These are phyloP conservation scores for Tapirus indicus DNA, from an alignment of 2,797 vertebrate species.

Conservation along the genomic window DNA sequence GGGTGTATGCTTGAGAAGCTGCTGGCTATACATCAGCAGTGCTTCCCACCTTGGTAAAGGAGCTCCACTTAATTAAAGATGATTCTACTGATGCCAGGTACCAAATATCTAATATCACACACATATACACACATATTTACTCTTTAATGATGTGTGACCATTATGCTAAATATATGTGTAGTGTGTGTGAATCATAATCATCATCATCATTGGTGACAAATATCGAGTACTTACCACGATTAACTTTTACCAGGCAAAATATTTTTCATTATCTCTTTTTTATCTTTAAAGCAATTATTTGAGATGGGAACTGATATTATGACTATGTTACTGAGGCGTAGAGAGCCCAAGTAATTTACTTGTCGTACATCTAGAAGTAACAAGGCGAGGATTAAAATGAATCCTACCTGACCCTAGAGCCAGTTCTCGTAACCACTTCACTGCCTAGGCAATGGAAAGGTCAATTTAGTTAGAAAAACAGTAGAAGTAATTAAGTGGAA, in stretches of 20 bases:
- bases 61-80: not conserved
- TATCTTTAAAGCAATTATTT: not conserved
- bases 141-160: no score
- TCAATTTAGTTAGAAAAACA: not conserved
- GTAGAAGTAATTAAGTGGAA: not conserved
- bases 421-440: not conserved
- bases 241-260: not conserved
- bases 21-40: not conserved
- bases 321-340: not conserved
- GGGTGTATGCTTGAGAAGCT: not conserved
- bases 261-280: not conserved
- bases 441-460: not conserved
- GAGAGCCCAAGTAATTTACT: not conserved
- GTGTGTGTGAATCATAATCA: no score
- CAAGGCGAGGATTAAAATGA: not conserved
- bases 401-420: not conserved
- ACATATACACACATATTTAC: not conserved
- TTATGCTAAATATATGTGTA: not conserved
- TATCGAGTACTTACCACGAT: not conserved
- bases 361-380: not conserved
- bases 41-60: not conserved
- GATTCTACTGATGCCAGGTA: not conserved
- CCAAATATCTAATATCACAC: not conserved
- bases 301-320: not conserved
- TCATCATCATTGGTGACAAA: not conserved